These are phyloP conservation scores for Chrysoperla carnea DNA, from an alignment of 1,140 invertebrate genomes.

Conservation along the genomic window DNA sequence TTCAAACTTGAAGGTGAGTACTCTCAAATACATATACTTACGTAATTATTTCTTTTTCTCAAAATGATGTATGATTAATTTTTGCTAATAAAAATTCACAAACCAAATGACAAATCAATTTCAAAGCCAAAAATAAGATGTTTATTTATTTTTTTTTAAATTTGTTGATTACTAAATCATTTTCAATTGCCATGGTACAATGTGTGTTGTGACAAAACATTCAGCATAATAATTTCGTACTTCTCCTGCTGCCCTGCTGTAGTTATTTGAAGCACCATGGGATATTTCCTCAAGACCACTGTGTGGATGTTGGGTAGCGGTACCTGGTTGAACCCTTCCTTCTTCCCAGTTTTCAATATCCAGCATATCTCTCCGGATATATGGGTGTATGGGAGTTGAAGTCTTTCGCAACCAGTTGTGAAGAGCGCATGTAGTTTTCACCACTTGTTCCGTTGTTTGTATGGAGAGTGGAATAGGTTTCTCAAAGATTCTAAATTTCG, in stretches of 20 bases:
- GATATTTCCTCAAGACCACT: conserved; percentile 3
- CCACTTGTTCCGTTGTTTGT: conserved; percentile 2
- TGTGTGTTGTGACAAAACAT: conserved; percentile 4
- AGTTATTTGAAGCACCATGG: conserved; percentile 2
- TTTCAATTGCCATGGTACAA: conserved; percentile 5
- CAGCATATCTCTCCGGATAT: conserved; percentile 4
- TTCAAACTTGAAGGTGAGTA: too few relatives aligned
- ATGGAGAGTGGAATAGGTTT: neutral
- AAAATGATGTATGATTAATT: too few relatives aligned
- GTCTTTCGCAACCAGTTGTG: conserved; percentile 5
- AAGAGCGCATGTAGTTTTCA: conserved; percentile 6
- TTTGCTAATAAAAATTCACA: too few relatives aligned
- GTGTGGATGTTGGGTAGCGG: conserved; percentile 5
- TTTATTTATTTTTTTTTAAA: conserved; percentile 3
- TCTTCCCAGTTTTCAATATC: conserved; percentile 6
- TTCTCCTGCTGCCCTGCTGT: conserved; percentile 4
- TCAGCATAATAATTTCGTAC: conserved; percentile 7
- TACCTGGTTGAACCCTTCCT: conserved; percentile 1
- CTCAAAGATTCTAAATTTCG: neutral
- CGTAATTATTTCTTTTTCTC: too few relatives aligned
- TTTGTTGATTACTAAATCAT: conserved; percentile 3
- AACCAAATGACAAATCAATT: too few relatives aligned
- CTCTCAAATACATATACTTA: too few relatives aligned
- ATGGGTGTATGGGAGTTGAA: conserved; percentile 4
- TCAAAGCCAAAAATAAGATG: too few relatives aligned